Percentiles rank a stretch among this genome's conserved stretches.
These are phyloP conservation scores for Myotis vivesi DNA, from an alignment of 2,797 vertebrate genomes.

Conservation along the genomic window DNA sequence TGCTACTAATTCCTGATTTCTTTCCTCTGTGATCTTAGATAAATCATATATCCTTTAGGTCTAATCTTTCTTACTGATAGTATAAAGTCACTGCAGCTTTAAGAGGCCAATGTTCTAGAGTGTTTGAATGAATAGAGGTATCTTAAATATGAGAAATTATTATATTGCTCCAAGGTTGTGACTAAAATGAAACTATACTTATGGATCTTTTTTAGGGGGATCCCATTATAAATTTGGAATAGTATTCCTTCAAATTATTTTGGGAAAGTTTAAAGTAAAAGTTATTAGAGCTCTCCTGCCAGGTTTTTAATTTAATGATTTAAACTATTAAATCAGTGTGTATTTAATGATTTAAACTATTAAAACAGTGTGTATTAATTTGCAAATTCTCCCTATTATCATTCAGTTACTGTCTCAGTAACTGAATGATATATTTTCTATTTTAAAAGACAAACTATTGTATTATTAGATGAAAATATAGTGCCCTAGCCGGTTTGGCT, in stretches of 20 bases:
- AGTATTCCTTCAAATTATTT: not conserved
- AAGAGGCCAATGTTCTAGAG: not conserved
- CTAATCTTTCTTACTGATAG: not conserved
- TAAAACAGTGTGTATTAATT: not conserved
- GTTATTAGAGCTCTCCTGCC: not conserved
- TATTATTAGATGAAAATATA: not conserved
- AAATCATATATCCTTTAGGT: not conserved
- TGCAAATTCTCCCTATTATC: slow-evolving; percentile 15
- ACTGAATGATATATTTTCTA: not conserved
- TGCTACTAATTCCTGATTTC: not conserved
- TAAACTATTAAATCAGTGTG: not conserved
- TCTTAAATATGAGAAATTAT: not conserved
- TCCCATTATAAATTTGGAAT: not conserved
- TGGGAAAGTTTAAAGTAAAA: not conserved
- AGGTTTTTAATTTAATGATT: not conserved
- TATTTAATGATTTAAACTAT: not conserved
- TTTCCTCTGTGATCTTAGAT: not conserved
- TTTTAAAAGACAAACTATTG: not conserved
- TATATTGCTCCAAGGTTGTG: not conserved
- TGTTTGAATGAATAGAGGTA: not conserved
- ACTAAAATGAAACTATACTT: not conserved
- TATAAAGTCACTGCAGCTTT: not conserved
- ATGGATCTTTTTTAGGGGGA: not conserved
- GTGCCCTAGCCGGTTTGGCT: too few species aligned
- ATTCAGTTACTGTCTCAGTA: not conserved